Base-by-base conservation (phyloP, 2,113 vertebrate genomes). In the Cardinalis cardinalis region DNA sequence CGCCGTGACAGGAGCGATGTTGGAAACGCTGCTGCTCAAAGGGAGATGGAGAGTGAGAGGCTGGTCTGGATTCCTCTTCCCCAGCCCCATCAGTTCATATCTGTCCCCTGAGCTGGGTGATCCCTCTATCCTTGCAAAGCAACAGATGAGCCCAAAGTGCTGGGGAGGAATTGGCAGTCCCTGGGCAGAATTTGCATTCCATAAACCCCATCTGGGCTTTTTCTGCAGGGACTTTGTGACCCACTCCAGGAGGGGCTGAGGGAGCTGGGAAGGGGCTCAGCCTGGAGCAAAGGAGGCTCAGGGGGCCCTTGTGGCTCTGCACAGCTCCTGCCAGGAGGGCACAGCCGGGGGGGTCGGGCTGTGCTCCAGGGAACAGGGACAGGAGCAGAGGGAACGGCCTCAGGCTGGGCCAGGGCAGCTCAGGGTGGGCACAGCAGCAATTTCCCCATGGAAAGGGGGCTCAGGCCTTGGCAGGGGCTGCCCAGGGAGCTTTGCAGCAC, bases 381-480 rank as follows among this genome's bases (percentile, higher is more conserved):
- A 74, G 70, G 60, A 84, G 20, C 4, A 49, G 60, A 66, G 71
- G 44, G 44, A 46, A 46, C 44, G 20, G 44, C 44, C 44, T 12
- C 44, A 46, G 44, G 44, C 44, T 46, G 44, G 44, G 44, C 44
- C 44, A 46, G 44, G 44, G 44, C 44, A 44, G 44, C 44, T 44
- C 44, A 44, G 44, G 44, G 44, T 44, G 44, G 44, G 44, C 44
- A 44, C 44, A 21, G 20, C 44, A 44, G 44, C 26, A 59, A 76
- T 76, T 68, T 52, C 44, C 1, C 0, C 23, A 10, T 44, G 44
- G 63, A 76, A 44, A 76, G 38, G 52, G 31, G 0, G 16, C 1
- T 36, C 10, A 66, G 26, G 17, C 1, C 0, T 12, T 66, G 25
- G 36, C 0, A 51, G 31, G 74, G 18, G 59, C 12, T 84, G 61